Percentiles rank a stretch among this genome's conserved stretches.
Evolutionary conservation across 2,113 vertebrate species (phyloP).

Genomic region (Zosterops pallidus): DNA sequence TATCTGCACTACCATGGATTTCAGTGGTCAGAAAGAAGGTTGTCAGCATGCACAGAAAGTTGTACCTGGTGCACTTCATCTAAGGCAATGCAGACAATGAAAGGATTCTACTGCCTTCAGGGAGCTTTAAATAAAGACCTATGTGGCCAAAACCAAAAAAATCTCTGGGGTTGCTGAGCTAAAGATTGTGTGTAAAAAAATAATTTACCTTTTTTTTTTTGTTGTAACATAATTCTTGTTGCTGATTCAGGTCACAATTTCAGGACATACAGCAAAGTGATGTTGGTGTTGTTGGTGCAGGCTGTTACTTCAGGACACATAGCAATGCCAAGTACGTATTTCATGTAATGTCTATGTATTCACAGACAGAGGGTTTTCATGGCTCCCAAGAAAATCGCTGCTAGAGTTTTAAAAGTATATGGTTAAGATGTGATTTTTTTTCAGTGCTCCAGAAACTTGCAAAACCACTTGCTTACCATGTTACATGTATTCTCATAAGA

Average conservation of each 20-base stretch:
- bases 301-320: background rate
- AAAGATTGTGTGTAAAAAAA: background rate
- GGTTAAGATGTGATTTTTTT: background rate
- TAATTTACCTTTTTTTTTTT: background rate
- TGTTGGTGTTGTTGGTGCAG: background rate
- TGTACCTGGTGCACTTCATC: background rate
- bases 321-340: background rate
- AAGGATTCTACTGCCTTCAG: background rate
- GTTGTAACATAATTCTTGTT: background rate
- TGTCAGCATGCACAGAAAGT: background rate
- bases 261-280: background rate
- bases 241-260: background rate
- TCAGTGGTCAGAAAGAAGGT: background rate
- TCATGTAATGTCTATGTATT: fast-evolving
- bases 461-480: background rate
- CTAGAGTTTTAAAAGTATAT: background rate
- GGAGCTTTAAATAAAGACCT: background rate
- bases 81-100: background rate
- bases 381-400: background rate
- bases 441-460: background rate
- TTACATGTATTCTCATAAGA: background rate
- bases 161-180: background rate
- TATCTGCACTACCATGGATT: background rate
- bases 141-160: background rate
- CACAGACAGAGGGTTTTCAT: fast-evolving